These are phyloP conservation scores for Rhinopomastus cyanomelas DNA, from an alignment of 2,113 vertebrate species.

Conservation along the genomic window DNA sequence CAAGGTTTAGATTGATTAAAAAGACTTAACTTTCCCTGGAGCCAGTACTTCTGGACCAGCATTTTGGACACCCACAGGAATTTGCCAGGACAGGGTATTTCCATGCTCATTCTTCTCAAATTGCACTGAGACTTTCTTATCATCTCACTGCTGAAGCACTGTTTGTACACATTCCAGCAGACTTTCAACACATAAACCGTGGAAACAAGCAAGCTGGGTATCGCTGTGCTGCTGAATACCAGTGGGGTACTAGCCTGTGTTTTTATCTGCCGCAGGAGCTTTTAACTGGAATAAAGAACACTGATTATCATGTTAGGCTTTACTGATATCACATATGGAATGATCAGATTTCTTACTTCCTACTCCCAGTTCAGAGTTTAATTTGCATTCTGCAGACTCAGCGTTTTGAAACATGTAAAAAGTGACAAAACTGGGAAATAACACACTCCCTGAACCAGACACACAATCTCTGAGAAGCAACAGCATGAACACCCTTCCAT, in stretches of 20 bases:
- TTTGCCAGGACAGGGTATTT: slow-evolving; percentile 64
- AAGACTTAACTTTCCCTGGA: not conserved
- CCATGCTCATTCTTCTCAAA: slow-evolving; percentile 47
- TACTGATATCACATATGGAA: not conserved
- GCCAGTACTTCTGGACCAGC: slow-evolving; percentile 22
- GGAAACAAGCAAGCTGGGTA: not conserved
- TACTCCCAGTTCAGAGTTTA: not conserved
- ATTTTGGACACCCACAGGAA: slow-evolving; percentile 53
- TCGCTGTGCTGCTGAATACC: not conserved
- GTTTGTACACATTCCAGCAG: slow-evolving; percentile 61
- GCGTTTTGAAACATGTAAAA: not conserved
- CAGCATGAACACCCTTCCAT: not conserved
- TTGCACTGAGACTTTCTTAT: slow-evolving; percentile 54
- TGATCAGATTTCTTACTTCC: not conserved
- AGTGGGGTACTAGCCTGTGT: not conserved
- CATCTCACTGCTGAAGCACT: slow-evolving; percentile 31
- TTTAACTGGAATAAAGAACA: not conserved
- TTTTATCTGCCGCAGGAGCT: slow-evolving; percentile 2
- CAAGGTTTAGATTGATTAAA: not conserved
- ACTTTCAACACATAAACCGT: slow-evolving; percentile 31
- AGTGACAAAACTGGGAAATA: not conserved
- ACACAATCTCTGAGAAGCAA: not conserved
- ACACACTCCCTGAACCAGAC: not conserved
- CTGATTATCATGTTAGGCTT: not conserved
- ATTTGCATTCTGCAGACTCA: not conserved